Percentiles rank a stretch among this genome's conserved stretches.
phyloP scores from a whole-genome alignment of 2,888 invertebrate species.

The Melanophora roralis region DNA sequence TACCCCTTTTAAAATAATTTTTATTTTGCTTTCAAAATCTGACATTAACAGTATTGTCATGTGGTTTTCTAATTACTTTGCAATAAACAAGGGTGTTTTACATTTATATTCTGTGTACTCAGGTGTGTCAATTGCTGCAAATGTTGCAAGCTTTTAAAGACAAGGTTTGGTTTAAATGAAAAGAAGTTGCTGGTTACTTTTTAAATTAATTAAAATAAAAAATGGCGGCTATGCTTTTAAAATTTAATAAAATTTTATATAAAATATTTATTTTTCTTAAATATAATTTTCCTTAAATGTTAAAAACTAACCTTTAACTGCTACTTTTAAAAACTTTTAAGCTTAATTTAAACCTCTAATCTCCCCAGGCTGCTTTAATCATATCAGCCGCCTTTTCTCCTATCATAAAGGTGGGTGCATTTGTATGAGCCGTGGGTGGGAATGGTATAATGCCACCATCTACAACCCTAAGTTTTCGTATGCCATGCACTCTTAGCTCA shows the following conservation, averaged over 20 bases:
- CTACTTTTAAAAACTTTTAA: neutral
- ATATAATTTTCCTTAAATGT: too few relatives aligned
- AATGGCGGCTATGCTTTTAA: too few relatives aligned
- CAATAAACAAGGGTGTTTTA: slow-evolving; percentile 8
- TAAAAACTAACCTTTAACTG: too few relatives aligned
- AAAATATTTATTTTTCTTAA: too few relatives aligned
- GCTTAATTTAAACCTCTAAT: neutral
- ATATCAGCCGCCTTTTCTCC: slow-evolving; percentile 83
- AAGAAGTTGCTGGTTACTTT: too few relatives aligned
- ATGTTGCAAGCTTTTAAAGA: neutral
- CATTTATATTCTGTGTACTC: slow-evolving; percentile 4
- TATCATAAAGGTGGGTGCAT: slow-evolving; percentile 82
- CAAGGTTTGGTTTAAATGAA: too few relatives aligned
- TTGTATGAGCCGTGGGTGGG: slow-evolving; percentile 81
- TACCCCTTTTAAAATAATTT: neutral
- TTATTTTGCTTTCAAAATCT: slow-evolving; percentile 7
- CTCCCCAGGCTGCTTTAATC: slow-evolving; percentile 79
- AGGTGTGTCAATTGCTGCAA: slow-evolving; percentile 41
- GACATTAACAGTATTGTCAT: slow-evolving; percentile 52
- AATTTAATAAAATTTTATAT: too few relatives aligned
- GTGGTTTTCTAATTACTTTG: slow-evolving; percentile 53
- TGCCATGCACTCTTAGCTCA: slow-evolving; percentile 80
- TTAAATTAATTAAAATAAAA: too few relatives aligned
- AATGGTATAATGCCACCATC: slow-evolving; percentile 83
- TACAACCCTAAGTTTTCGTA: slow-evolving; percentile 80